A percentile compares a stretch with the other conserved stretches of the same genome.
These are phyloP conservation scores for Pithys albifrons DNA, from an alignment of 2,113 vertebrate genomes.

Conservation along the genomic window DNA sequence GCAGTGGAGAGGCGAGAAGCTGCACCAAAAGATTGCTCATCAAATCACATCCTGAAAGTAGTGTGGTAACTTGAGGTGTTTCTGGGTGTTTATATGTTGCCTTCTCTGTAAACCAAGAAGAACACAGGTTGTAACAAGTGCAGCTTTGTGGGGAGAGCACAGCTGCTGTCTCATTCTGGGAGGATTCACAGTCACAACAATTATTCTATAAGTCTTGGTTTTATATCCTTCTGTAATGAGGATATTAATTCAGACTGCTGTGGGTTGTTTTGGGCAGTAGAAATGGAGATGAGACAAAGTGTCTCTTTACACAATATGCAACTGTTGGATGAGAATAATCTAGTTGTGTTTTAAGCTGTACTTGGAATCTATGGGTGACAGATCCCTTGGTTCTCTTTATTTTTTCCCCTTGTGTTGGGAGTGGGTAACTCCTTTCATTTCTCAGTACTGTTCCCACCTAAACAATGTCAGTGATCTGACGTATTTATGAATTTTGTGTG, in stretches of 20 bases:
- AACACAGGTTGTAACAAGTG: neutral
- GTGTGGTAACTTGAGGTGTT: neutral
- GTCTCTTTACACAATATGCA: neutral
- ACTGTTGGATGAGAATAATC: neutral
- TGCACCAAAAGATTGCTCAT: neutral
- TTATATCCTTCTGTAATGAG: neutral
- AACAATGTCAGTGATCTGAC: neutral
- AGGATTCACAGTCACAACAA: neutral
- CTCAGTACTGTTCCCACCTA: neutral
- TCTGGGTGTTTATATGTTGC: neutral
- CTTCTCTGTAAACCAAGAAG: neutral
- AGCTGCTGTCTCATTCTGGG: neutral
- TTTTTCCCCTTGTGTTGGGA: neutral
- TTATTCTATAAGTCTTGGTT: neutral
- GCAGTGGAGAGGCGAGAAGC: neutral
- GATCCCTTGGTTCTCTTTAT: neutral
- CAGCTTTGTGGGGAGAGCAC: neutral
- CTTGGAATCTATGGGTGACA: neutral
- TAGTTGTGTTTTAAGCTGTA: neutral
- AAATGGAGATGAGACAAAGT: neutral
- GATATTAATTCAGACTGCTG: neutral
- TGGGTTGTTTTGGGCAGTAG: neutral
- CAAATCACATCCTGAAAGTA: neutral
- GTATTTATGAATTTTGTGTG: neutral
- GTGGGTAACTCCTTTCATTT: neutral